Conservation (phyloP, 1,140 invertebrate species). For the Neodiprion fabricii region DNA sequence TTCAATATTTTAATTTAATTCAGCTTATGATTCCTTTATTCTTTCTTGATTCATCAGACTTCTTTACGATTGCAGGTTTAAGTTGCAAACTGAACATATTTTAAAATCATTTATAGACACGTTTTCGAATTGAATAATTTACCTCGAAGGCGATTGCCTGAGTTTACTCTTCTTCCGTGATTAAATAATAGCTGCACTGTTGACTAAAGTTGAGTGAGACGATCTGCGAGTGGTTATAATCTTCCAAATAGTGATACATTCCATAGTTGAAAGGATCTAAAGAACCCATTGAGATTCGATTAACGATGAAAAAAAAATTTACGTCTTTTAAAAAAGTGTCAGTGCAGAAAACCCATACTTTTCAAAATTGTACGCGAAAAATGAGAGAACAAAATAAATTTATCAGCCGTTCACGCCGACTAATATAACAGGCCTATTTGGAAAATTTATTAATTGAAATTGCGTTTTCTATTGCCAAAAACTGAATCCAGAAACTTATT, state of each 20-base stretch:
- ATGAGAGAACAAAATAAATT: constrained; percentile 16
- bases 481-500: background rate
- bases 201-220: background rate
- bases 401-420: background rate
- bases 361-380: constrained; percentile 15
- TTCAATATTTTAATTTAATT: too few species aligned
- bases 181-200: background rate
- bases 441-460: too few species aligned
- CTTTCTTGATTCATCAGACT: too few species aligned
- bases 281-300: background rate
- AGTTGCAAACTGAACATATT: background rate
- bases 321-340: constrained; percentile 8
- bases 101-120: background rate
- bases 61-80: too few species aligned
- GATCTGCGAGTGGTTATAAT: constrained; percentile 39
- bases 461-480: background rate
- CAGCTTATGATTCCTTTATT: too few species aligned
- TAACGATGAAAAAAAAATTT: constrained; percentile 25
- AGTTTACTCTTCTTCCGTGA: too few species aligned
- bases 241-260: constrained; percentile 61
- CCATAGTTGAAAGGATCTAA: constrained; percentile 42
- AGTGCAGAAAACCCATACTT: background rate
- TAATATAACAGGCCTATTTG: too few species aligned
- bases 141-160: too few species aligned
- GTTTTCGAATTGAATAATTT: background rate